A percentile compares a stretch with the other conserved stretches of the same genome.
Conservation (phyloP, 2,113 vertebrate genomes). For the Empidonax traillii region DNA sequence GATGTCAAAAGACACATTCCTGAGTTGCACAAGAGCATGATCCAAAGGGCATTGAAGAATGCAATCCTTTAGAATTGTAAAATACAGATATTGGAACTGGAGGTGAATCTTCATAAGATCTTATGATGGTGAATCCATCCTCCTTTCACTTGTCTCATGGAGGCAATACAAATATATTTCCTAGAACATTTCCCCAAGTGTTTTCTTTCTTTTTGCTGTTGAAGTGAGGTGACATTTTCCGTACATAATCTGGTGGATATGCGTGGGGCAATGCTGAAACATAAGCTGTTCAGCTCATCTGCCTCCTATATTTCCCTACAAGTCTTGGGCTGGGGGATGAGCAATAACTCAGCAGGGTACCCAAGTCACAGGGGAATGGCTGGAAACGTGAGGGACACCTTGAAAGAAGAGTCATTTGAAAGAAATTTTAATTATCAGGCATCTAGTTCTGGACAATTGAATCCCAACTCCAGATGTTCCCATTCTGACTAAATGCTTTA, state of each 20-base stretch:
- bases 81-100: neutral
- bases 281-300: neutral
- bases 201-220: neutral
- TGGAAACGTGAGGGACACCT: conserved; percentile 52
- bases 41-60: neutral
- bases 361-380: neutral
- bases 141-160: neutral
- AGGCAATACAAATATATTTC: neutral
- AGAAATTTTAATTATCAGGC: conserved; percentile 70
- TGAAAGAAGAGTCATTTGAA: conserved; percentile 45
- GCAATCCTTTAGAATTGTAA: neutral
- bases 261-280: neutral
- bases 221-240: neutral
- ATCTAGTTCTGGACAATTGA: conserved; percentile 76
- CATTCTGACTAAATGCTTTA: conserved; percentile 59
- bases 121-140: neutral
- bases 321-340: neutral
- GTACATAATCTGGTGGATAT: neutral
- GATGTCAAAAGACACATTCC: neutral
- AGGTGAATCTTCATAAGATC: neutral
- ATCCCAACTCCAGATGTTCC: conserved; percentile 71
- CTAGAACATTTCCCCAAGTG: neutral
- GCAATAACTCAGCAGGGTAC: neutral
- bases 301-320: neutral
- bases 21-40: neutral